phyloP scores from a whole-genome alignment of 1,140 invertebrate species.

The honey bee (Apis mellifera) region Amel_HAv3.1 CM009931.2:24435001-24435500 shows the following conservation, averaged over 20 bases:
- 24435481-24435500: not conserved
- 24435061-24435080: not conserved
- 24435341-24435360: too few relatives aligned
- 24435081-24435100: not conserved
- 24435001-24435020: too few relatives aligned
- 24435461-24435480: too few relatives aligned
- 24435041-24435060: not conserved
- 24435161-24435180: not conserved
- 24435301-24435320: not conserved
- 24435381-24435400: slow-evolving; percentile 27
- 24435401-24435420: slow-evolving; percentile 43
- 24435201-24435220: slow-evolving; percentile 27
- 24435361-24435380: not conserved
- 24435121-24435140: too few relatives aligned
- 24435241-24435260: slow-evolving; percentile 47
- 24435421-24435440: slow-evolving; percentile 9
- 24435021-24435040: too few relatives aligned
- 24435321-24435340: not conserved
- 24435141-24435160: not conserved
- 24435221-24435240: slow-evolving; percentile 42
- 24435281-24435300: too few relatives aligned
- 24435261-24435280: slow-evolving; percentile 41
- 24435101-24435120: not conserved
- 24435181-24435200: not conserved
- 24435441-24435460: not conserved